Evolutionary conservation across 2,113 vertebrate genomes (phyloP), one percentile per base, ranked within the genome.

Genomic region (Callionymus lyra): DNA sequence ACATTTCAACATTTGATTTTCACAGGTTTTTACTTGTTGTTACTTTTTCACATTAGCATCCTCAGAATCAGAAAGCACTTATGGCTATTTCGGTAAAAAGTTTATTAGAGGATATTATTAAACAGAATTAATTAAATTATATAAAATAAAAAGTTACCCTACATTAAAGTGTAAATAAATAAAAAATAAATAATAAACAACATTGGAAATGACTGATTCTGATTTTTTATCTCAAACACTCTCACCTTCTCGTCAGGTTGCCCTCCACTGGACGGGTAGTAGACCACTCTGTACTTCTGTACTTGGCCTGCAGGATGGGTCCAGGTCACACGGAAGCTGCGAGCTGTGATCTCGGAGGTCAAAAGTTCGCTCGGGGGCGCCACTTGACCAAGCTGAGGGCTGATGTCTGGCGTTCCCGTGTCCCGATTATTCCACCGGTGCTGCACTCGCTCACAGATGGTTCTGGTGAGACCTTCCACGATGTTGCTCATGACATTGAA

Each of bases 281-380:
- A 99, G 1, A 99, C 92, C 19, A 97, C 90, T 6, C 93, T 85
- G 81, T 99, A 99, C 53, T 94, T 98, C 74, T 92, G 87, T 79
- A 95, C 93, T 38, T 83, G 78, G 31, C 92, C 91, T 0, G 89
- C 75, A 0, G 93, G 86, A 0, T 86, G 91, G 2, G 82, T 87
- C 95, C 95, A 99, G 8, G 70, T 83, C 34, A 97, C 90, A 1
- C 86, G 82, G 69, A 99, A 94, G 45, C 93, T 91, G 55, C 92
- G 85, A 3, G 94, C 92, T 1, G 93, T 93, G 38, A 99, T 81
- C 16, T 91, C 91, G 0, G 92, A 96, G 0, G 84, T 95, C 42
- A 87, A 69, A 33, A 99, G 79, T 59, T 97, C 80, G 0, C 83
- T 80, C 17, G 94, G 85, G 5, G 94, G 87, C 6, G 88, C 72